Conservation (phyloP, 2,797 vertebrate species). For the Poeciliopsis gracilis region DNA sequence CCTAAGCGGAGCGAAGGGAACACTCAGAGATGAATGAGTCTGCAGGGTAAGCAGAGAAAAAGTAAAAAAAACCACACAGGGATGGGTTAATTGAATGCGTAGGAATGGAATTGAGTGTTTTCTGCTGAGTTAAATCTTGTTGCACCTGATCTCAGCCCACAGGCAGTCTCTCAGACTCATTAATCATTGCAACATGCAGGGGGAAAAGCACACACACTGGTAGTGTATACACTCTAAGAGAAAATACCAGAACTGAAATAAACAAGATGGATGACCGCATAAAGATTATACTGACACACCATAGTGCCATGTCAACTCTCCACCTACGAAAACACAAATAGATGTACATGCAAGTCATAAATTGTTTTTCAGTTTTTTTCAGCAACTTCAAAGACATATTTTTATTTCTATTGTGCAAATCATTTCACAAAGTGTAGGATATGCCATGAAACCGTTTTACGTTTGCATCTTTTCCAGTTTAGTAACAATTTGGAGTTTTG, state of each 20-base stretch:
- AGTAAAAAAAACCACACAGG: slow-evolving; percentile 34
- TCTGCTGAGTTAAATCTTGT: slow-evolving; percentile 77
- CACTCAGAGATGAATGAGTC: slow-evolving; percentile 65
- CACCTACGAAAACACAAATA: slow-evolving; percentile 23
- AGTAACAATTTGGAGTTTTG: background rate
- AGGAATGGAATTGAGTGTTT: slow-evolving; percentile 73
- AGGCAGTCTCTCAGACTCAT: slow-evolving; percentile 69
- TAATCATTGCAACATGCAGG: slow-evolving; percentile 67
- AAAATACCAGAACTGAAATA: slow-evolving; percentile 24
- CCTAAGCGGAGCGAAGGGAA: slow-evolving; percentile 40
- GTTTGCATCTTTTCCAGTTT: background rate
- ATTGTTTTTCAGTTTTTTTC: slow-evolving; percentile 17
- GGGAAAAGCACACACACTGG: slow-evolving; percentile 8
- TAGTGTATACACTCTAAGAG: background rate
- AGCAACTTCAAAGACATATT: background rate
- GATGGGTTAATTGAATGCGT: slow-evolving; percentile 78
- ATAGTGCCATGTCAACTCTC: slow-evolving; percentile 23
- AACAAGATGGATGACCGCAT: slow-evolving; percentile 41
- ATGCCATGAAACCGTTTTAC: background rate
- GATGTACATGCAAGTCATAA: slow-evolving; percentile 18
- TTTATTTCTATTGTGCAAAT: background rate
- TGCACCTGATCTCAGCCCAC: slow-evolving; percentile 78
- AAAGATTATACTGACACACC: slow-evolving; percentile 41
- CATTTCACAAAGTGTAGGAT: background rate
- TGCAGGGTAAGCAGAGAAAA: slow-evolving; percentile 48